Percentiles rank a stretch among this genome's conserved stretches.
phyloP scores from a whole-genome alignment of 2,888 invertebrate species.

The Drosophila mimica region DNA sequence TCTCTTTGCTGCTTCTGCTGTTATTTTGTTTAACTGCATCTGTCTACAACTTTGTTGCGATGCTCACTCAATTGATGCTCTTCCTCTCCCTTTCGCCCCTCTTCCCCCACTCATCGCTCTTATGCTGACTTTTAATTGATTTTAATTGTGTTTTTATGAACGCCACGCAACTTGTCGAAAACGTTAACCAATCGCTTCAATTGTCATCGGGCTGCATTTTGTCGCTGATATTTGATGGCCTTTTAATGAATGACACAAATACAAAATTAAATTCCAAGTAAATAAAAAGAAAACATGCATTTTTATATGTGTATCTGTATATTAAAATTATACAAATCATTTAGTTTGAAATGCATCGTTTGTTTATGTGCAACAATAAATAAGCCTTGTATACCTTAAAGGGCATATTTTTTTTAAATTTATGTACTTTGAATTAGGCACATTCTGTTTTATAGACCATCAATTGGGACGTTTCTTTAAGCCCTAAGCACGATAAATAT shows the following conservation, averaged over 20 bases:
- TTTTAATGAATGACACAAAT: constrained; percentile 31
- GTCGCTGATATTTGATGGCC: constrained; percentile 17
- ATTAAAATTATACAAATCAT: neutral
- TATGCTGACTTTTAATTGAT: constrained; percentile 69
- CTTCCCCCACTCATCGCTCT: constrained; percentile 5
- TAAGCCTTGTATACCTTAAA: neutral
- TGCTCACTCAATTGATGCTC: constrained; percentile 41
- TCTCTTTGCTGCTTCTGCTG: constrained; percentile 3
- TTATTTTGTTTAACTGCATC: constrained; percentile 50
- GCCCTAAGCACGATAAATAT: neutral
- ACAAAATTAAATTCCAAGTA: neutral
- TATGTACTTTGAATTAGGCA: neutral
- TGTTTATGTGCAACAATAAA: neutral
- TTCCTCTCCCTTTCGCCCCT: neutral
- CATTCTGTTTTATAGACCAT: neutral
- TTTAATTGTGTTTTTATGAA: constrained; percentile 77
- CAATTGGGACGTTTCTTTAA: neutral
- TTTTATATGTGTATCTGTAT: neutral
- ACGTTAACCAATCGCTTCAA: constrained; percentile 42
- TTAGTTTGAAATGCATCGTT: neutral
- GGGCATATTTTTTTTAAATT: neutral
- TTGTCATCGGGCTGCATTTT: constrained; percentile 52
- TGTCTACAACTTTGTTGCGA: constrained; percentile 43
- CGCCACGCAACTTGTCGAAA: constrained; percentile 40
- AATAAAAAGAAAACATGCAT: neutral